Base-by-base conservation (phyloP, 64 coral and sea anemone genomes). In the Anthopleura sola region DNA sequence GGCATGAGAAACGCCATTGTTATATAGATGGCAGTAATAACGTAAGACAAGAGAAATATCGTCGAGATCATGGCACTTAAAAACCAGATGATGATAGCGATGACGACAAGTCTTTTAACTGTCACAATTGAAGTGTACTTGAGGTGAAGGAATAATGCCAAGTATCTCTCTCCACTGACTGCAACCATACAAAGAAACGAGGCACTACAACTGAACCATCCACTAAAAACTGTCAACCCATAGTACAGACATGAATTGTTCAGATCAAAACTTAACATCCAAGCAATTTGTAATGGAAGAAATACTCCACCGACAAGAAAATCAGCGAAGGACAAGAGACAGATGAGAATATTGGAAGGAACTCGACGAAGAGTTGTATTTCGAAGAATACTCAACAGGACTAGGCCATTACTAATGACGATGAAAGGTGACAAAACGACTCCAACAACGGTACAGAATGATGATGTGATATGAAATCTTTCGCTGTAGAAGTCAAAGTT, bases 151-250 rank as follows among this genome's bases (percentile, higher is more conserved):
- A 83, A 83, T 15, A 83, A n/a, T 3, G 82, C 82, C 6, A 83
- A 14, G 50, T 54, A 83, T 31, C 82, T 19, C 29, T 83, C 82
- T 16, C 49, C 36, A 29, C 82, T 83, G 5, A 83, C 55, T 6
- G 82, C 82, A 29, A 83, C 82, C 29, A 83, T 36, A 29, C 48
- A 21, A 37, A 83, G 47, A 83, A 83, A 83, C 32, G 82, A 83
- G 7, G 82, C 55, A 23, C 36, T 54, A 38, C 29, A 34, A 32
- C 29, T 54, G 17, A 83, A 49, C 48, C 82, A 83, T 83, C 23
- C 44, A 57, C n/a, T 37, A 1, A 51, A 37, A 19, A 36, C 47
- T 24, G 17, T 83, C 23, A 83, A 3, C 3, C 29, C 50, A 60
- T 54, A 83, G 38, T 48, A 83, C 48, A 49, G 11, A 36, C 82